These are phyloP conservation scores for Thrips palmi DNA, from an alignment of 1,140 invertebrate species.

Conservation along the genomic window DNA sequence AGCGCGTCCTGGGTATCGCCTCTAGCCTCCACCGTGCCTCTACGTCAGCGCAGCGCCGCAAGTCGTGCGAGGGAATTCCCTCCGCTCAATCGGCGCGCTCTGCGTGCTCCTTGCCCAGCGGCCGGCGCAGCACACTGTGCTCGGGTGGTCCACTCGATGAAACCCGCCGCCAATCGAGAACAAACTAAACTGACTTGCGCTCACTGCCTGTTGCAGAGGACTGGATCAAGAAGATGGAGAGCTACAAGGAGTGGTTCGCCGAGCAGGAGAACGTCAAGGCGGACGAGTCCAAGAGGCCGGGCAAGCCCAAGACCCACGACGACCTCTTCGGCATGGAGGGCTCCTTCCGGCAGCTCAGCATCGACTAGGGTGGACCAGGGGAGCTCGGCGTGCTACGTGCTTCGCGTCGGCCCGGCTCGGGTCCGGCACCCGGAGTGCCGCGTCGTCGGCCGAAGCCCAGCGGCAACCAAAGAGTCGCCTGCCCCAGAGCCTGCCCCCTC, in stretches of 20 bases:
- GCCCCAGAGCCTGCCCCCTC: too few species aligned
- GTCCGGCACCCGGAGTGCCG: neutral
- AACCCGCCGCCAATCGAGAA: too few species aligned
- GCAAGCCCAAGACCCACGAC: conserved; percentile 57
- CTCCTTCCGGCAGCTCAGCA: conserved; percentile 55
- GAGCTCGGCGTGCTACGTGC: neutral
- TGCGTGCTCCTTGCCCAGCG: too few species aligned
- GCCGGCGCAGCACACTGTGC: too few species aligned
- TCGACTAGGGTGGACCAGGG: conserved; percentile 34
- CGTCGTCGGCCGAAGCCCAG: neutral
- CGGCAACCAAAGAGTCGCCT: too few species aligned
- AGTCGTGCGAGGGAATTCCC: too few species aligned
- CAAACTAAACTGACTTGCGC: too few species aligned
- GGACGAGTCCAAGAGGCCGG: conserved; percentile 52
- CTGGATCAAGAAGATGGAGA: conserved; percentile 52
- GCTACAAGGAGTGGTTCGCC: conserved; percentile 55
- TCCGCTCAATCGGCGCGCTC: too few species aligned
- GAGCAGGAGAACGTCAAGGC: conserved; percentile 50
- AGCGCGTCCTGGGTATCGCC: too few species aligned
- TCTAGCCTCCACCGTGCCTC: too few species aligned
- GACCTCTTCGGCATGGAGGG: conserved; percentile 67
- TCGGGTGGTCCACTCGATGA: too few species aligned
- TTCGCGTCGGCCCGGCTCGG: neutral
- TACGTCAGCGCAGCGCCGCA: too few species aligned
- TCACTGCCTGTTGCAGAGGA: conserved; percentile 41